phyloP scores from a whole-genome alignment of 2,797 vertebrate species.

The Bovichtus variegatus region DNA sequence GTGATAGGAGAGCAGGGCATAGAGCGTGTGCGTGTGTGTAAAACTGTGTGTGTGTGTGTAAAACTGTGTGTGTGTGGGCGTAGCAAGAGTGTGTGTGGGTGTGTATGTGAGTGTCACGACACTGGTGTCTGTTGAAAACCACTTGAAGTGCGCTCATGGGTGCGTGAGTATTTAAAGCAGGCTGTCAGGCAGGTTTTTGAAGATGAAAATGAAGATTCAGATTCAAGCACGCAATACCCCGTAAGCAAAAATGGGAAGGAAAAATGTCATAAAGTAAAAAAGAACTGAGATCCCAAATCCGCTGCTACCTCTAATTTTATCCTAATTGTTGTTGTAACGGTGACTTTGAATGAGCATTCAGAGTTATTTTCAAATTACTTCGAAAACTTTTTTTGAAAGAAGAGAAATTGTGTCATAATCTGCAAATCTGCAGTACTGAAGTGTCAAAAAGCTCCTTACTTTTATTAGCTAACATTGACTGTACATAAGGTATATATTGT shows the following conservation, averaged over 20 bases:
- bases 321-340: conserved; percentile 79
- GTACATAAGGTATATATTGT: conserved; percentile 83
- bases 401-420: conserved; percentile 68
- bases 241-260: conserved; percentile 73
- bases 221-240: conserved; percentile 81
- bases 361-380: conserved; percentile 87
- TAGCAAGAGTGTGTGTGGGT: conserved; percentile 20
- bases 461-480: conserved; percentile 81
- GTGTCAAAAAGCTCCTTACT: conserved; percentile 75
- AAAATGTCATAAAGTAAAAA: conserved; percentile 56
- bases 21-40: conserved; percentile 33
- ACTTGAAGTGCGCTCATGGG: conserved; percentile 83
- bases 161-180: conserved; percentile 80
- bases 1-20: conserved; percentile 58
- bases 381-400: conserved; percentile 75
- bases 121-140: conserved; percentile 83
- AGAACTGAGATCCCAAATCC: conserved; percentile 88
- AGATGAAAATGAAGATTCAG: conserved; percentile 71
- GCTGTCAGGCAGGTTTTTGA: conserved; percentile 68
- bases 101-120: conserved; percentile 63
- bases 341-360: conserved; percentile 73
- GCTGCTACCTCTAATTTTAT: conserved; percentile 98
- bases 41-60: too few relatives aligned
- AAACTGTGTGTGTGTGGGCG: conserved; percentile 42
- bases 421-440: conserved; percentile 77